Conservation (phyloP, 2,113 vertebrate species). For the Formicarius rufipectus region DNA sequence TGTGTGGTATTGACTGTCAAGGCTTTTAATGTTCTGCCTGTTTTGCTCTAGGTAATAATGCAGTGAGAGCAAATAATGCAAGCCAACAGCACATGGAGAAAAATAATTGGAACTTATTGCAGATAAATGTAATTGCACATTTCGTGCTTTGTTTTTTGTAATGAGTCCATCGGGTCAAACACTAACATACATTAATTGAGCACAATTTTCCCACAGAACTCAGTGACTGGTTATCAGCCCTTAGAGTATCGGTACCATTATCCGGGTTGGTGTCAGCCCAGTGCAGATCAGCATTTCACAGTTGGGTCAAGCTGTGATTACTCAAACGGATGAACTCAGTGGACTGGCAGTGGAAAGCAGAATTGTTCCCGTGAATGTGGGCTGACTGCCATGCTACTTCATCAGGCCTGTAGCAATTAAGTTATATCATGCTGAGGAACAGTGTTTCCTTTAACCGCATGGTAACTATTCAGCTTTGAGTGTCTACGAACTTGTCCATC, state of each 20-base stretch:
- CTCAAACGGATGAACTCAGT: not conserved
- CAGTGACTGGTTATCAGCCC: not conserved
- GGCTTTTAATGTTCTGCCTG: not conserved
- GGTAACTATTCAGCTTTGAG: not conserved
- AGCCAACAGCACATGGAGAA: not conserved
- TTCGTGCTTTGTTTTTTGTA: conserved; percentile 28
- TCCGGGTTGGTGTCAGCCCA: not conserved
- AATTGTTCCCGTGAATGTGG: not conserved
- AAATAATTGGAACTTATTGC: not conserved
- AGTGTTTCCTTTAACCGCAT: not conserved
- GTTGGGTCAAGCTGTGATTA: not conserved
- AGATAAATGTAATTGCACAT: not conserved
- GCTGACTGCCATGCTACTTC: not conserved
- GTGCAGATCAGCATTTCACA: not conserved
- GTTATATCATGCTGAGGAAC: not conserved
- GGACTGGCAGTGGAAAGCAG: not conserved
- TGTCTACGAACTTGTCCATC: not conserved
- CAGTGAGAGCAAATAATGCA: not conserved
- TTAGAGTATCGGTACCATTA: not conserved
- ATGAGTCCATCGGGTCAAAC: not conserved
- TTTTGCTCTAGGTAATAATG: conserved; percentile 1
- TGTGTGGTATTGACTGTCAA: not conserved
- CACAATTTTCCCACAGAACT: not conserved
- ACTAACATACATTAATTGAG: not conserved
- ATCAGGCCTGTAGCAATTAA: not conserved